These are phyloP conservation scores for Coptotermes formosanus DNA, from an alignment of 1,140 invertebrate species.

Conservation along the genomic window DNA sequence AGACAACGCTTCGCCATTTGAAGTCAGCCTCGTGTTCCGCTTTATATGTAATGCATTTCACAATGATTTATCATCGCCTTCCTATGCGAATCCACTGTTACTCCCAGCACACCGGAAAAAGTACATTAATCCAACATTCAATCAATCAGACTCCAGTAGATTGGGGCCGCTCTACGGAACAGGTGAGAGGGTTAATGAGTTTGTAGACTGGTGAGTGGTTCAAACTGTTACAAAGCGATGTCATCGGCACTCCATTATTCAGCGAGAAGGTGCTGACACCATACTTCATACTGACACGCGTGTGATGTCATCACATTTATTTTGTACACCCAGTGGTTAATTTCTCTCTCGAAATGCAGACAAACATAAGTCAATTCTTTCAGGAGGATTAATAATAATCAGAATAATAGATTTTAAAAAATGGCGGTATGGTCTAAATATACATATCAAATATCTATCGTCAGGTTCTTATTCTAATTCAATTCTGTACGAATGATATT, in stretches of 20 bases:
- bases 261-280: neutral
- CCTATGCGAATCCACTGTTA: no score
- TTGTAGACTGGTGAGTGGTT: neutral
- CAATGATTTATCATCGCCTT: no score
- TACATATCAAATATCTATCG: no score
- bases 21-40: no score
- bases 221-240: neutral
- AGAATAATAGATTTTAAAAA: no score
- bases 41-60: no score
- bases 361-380: no score
- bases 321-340: neutral
- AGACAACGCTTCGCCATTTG: no score
- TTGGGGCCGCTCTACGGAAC: neutral
- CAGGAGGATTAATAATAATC: no score
- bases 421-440: no score
- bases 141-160: neutral
- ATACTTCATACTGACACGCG: neutral
- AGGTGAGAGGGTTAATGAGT: neutral
- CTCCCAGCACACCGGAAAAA: neutral
- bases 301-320: neutral
- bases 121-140: neutral
- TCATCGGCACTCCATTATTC: neutral
- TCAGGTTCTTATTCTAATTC: no score
- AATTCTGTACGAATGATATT: no score
- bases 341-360: neutral